Percentiles rank a stretch among this genome's conserved stretches.
Conservation (phyloP, 1,140 invertebrate species). For the Bombyx mandarina region DNA sequence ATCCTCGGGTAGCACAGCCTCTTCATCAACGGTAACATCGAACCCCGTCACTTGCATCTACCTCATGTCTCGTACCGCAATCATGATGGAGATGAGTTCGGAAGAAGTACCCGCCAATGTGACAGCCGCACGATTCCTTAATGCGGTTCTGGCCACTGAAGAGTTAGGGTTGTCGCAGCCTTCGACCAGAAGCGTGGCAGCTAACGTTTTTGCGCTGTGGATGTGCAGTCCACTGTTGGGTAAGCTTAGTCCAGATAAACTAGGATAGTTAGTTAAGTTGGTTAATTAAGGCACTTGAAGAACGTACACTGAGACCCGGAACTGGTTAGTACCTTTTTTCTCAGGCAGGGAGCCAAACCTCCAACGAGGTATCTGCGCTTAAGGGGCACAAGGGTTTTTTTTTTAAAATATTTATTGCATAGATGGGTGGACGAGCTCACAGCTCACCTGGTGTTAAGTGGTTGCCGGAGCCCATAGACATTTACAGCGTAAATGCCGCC, state of each 20-base stretch:
- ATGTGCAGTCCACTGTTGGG: constrained; percentile 76
- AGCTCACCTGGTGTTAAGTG: no score
- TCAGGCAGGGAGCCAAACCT: no score
- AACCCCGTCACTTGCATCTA: constrained; percentile 73
- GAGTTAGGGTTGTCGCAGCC: constrained; percentile 72
- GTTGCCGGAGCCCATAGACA: no score
- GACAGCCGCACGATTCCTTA: constrained; percentile 72
- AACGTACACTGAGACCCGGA: no score
- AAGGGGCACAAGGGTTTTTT: no score
- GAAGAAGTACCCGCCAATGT: constrained; percentile 75
- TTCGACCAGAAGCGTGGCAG: constrained; percentile 72
- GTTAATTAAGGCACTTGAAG: no score
- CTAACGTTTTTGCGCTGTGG: constrained; percentile 76
- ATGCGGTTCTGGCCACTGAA: constrained; percentile 73
- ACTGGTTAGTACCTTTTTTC: no score
- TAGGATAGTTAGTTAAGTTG: no score
- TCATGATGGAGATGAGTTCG: constrained; percentile 77
- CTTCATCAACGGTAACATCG: constrained; percentile 48
- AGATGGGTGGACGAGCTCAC: no score
- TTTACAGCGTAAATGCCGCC: no score
- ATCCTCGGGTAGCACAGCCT: constrained; percentile 52
- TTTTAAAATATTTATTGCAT: no score
- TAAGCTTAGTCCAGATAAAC: constrained; percentile 20
- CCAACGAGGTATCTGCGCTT: no score
- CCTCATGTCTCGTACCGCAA: constrained; percentile 76